Base-by-base conservation (phyloP, 2,113 vertebrate genomes). In the Plecotus auritus region DNA sequence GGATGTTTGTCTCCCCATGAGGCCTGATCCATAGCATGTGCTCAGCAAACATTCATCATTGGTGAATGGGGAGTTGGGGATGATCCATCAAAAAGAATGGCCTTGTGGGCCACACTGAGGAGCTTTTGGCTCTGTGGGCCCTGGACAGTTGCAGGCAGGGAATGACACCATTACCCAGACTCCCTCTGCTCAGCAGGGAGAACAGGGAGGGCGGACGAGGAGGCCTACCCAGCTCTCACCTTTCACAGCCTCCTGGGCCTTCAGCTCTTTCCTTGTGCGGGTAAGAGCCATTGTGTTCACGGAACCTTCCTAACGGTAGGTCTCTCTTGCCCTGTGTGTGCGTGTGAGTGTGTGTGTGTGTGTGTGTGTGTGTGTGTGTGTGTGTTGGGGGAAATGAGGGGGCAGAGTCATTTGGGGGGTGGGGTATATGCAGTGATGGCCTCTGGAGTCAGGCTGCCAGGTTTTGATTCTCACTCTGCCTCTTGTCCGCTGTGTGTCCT, bases 361-460 rank as follows among this genome's bases (percentile, higher is more conserved):
- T 26, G 22, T 59, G 56, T 23, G 56, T 22, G 56, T 59, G 56
- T 26, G 22, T 59, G 56, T 59, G 56, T 59, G 56, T 12, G 12
- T 1, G 18, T 22, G n/a, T 4, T 9, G 6, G 26, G 47, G 17
- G 23, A 3, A 18, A 2, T 30, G 47, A 42, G 45, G 45, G 30
- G 26, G 28, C 9, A 61, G 22, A 0, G 1, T 32, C 23, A 5
- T 2, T 12, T 26, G 1, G 28, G 18, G 35, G 37, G 54, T 3
- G 9, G 67, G 20, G 54, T 22, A 32, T 45, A 28, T 10, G 14
- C 45, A 5, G 23, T 7, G 61, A 4, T 37, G 11, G 54, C 17
- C 40, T 61, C 30, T 28, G 51, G n/a, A n/a, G 18, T 32, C 61
- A 40, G 61, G 40, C 51, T 4, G 35, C 86, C 73, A n/a, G 42